Evolutionary conservation across 2,797 vertebrate genomes (phyloP), one percentile per base, ranked within the genome.

Genomic region (Danio aesculapii): DNA sequence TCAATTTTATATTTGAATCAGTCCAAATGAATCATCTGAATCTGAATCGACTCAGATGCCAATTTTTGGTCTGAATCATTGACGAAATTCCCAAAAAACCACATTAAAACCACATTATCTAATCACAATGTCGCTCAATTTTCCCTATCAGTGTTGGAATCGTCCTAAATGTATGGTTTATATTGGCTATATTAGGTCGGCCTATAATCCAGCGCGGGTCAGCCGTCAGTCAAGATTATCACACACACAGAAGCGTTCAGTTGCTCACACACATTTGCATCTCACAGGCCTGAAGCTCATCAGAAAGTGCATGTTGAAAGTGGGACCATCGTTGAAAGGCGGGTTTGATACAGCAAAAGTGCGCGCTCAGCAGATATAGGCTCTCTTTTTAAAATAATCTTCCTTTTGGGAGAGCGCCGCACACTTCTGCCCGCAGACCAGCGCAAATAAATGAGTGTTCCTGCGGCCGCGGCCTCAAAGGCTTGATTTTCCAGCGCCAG

Each of bases 341-440:
- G 76, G 72, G 83, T 79, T 87, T 86, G 85, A 88, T 90, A 86
- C 86, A 85, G 89, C 85, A 84, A 87, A 75, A 86, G 83, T 84
- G 89, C 89, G 10, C 68, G 87, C 86, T 93, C 91, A 92, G 91
- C 90, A 92, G 84, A 88, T 75, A 88, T 73, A 87, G 83, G 87
- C 39, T 75, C 84, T 58, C 58, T 81, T 81, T 80, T 82, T 61
- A 68, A 80, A 86, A 88, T 85, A 84, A 85, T 79, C 63, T 61
- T 64, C 77, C 69, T 77, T 82, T 77, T 11, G 68, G 68, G 17
- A 79, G 83, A 64, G 67, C 7, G 75, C 30, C 19, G 19, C 66
- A 50, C 81, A 68, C 83, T 30, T 76, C 78, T 55, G 16, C 69
- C 83, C 71, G 53, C 82, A 75, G 81, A 58, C 70, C 74, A 41